These are phyloP conservation scores for Agapornis roseicollis DNA, from an alignment of 2,113 vertebrate species.

Conservation along the genomic window DNA sequence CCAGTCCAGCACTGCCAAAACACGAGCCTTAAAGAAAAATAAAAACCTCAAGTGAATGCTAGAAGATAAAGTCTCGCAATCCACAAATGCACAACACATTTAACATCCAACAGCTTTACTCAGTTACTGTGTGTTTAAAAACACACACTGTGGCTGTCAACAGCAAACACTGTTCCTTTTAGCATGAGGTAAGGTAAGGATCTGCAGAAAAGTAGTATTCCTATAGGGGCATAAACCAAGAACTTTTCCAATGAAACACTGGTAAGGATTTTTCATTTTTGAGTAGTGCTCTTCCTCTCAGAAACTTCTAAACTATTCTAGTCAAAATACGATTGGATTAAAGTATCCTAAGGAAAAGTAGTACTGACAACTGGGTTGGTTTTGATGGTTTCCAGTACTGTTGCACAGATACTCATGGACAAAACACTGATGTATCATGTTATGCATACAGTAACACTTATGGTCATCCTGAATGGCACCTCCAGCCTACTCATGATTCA, in stretches of 20 bases:
- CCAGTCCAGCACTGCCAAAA: slow-evolving; percentile 92
- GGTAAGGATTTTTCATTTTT: neutral
- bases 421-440: neutral
- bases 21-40: slow-evolving; percentile 78
- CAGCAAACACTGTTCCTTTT: neutral
- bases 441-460: neutral
- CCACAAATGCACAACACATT: neutral
- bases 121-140: neutral
- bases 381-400: neutral
- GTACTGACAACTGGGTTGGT: neutral
- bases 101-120: neutral
- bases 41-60: neutral
- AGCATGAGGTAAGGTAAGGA: neutral
- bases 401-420: neutral
- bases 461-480: neutral
- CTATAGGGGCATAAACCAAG: neutral
- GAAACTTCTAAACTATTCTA: neutral
- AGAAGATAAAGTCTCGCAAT: neutral
- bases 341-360: neutral
- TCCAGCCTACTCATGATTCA: neutral
- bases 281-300: neutral
- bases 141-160: neutral
- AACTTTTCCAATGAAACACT: neutral
- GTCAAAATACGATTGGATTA: neutral
- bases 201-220: neutral